Conservation (phyloP, 2,797 vertebrate species). For the Limosa lapponica region DNA sequence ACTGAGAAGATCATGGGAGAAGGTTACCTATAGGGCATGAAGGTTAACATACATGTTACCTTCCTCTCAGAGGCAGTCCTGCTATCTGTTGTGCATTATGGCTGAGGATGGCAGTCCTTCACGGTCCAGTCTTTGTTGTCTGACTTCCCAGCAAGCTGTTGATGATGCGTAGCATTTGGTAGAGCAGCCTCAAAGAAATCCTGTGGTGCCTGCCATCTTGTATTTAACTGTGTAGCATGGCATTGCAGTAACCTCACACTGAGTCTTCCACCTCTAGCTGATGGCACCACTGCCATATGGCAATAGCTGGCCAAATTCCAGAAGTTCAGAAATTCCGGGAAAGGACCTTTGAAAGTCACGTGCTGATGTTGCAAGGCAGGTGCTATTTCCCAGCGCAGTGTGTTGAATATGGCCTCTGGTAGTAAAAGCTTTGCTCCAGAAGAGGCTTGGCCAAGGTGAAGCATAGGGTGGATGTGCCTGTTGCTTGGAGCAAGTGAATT, state of each 20-base stretch:
- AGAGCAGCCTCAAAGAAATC: neutral
- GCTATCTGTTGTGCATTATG: neutral
- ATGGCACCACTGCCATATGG: neutral
- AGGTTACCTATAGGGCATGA: neutral
- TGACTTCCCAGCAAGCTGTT: neutral
- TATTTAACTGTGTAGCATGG: neutral
- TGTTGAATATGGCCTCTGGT: neutral
- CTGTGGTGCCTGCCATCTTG: neutral
- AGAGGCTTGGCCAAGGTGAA: neutral
- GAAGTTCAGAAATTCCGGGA: neutral
- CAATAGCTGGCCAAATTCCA: neutral
- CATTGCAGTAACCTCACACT: accelerated
- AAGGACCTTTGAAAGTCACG: neutral
- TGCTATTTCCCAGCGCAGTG: neutral
- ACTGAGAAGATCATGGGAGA: neutral
- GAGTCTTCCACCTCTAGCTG: neutral
- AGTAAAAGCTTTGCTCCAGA: neutral
- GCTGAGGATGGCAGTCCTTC: neutral
- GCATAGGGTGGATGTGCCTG: neutral
- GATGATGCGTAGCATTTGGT: neutral
- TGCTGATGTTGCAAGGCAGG: neutral
- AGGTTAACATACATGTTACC: neutral
- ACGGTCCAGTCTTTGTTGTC: neutral
- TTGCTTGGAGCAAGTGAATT: neutral
- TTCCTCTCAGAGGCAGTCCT: neutral